Base-by-base conservation (phyloP, 2,797 vertebrate species). In the Acomys russatus region DNA sequence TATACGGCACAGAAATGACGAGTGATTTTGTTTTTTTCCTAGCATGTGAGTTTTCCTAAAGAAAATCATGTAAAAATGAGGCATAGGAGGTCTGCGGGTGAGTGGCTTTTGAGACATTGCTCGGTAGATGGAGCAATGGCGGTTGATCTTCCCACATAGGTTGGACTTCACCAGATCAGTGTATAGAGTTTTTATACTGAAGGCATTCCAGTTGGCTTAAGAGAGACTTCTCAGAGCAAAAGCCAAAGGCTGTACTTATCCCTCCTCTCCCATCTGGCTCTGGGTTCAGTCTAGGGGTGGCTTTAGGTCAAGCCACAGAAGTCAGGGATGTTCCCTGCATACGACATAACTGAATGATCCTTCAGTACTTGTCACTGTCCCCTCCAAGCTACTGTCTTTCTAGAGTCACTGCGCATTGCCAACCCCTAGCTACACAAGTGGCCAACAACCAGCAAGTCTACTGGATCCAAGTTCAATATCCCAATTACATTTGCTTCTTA, bases 191-290 rank as follows among this genome's bases (percentile, higher is more conserved):
- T 92, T 80, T 90, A 38, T 97, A 93, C 38, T 96, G 80, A 92
- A 83, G 63, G 59, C 1, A 84, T n/a, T 84, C 63, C 9, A 9
- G 23, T 61, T 77, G 79, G 49, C 68, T 92, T 92, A 86, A 93
- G 0, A 94, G 63, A 88, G 33, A n/a, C 87, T 54, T 95, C 94
- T 94, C 54, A 68, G 64, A 73, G 28, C 64, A 64, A 94, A 71
- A 93, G 88, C 56, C 70, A 96, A 96, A 97, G 86, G 56, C 79
- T 92, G 51, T 78, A 92, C 85, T 97, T 86, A 91, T 70, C 44
- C 64, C 51, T 85, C 54, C 33, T 79, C 79, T 78, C 64, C 44
- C 74, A 78, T 78, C 49, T 82, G 38, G 71, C 76, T 95, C 23
- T 77, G 79, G 51, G 30, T 22, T 73, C 56, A 49, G 61, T 88